Evolutionary conservation across 2,113 vertebrate species (phyloP).

Genomic region (Okapia johnstoni): DNA sequence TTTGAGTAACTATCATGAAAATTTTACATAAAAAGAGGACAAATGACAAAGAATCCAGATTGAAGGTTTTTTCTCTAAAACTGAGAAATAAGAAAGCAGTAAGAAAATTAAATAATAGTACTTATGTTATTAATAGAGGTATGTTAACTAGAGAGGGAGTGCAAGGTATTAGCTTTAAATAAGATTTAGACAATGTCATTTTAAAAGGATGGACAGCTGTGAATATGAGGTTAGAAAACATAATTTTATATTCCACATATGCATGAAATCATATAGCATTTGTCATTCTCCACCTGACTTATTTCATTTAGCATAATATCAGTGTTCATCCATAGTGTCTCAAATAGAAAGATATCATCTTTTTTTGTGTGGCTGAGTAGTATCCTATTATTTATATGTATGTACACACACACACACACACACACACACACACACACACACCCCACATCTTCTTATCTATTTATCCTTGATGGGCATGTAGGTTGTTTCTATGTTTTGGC

Average conservation of each 20-base stretch:
- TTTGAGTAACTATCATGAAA: background rate
- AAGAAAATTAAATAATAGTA: background rate
- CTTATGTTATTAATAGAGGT: background rate
- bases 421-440: background rate
- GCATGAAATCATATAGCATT: background rate
- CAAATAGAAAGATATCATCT: background rate
- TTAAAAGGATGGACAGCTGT: background rate
- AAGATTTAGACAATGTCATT: background rate
- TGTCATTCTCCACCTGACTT: no score
- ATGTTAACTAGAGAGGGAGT: background rate
- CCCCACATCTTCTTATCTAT: background rate
- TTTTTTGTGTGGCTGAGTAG: background rate
- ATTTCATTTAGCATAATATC: background rate
- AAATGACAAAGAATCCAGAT: background rate
- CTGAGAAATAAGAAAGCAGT: background rate
- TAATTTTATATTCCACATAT: background rate
- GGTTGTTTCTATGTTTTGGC: background rate
- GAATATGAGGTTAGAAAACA: background rate
- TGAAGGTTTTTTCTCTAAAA: background rate
- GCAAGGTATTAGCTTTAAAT: background rate
- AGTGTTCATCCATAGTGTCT: background rate
- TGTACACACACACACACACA: background rate
- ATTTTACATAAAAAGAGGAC: background rate
- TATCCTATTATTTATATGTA: background rate
- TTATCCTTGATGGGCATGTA: background rate